Conservation (phyloP, 2,888 invertebrate species). For the Allolobophora icterica region DNA sequence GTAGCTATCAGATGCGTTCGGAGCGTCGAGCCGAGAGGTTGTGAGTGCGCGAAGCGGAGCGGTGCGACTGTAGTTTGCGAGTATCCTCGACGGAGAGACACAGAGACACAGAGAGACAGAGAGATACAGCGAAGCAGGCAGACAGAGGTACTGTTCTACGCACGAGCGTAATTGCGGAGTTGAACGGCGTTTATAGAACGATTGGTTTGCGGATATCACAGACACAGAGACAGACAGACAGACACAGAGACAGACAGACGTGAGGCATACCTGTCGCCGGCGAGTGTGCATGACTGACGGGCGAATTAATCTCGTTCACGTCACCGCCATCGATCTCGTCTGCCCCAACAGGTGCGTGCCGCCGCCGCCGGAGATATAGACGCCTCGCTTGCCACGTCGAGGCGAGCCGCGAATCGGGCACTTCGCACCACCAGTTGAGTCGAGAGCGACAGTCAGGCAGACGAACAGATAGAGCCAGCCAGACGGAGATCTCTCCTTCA, state of each 20-base stretch:
- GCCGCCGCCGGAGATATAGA: neutral
- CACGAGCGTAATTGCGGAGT: neutral
- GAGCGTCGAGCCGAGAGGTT: neutral
- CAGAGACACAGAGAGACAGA: neutral
- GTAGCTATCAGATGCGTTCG: neutral
- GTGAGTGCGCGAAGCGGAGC: neutral
- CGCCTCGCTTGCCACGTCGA: slow-evolving; percentile 4
- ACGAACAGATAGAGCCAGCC: neutral
- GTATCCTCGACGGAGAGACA: neutral
- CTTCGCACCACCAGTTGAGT: neutral
- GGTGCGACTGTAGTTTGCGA: neutral
- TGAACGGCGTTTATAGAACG: slow-evolving; percentile 3
- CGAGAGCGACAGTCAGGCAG: neutral
- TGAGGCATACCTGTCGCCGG: neutral
- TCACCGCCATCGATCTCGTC: neutral
- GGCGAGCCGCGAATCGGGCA: neutral
- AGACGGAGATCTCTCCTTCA: neutral
- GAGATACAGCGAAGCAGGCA: neutral
- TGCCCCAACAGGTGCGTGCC: neutral
- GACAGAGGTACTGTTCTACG: neutral
- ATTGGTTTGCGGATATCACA: neutral
- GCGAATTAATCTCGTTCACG: slow-evolving; percentile 10
- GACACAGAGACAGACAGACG: neutral
- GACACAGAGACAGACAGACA: neutral
- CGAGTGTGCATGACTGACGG: neutral